Percentiles rank a stretch among this genome's conserved stretches.
phyloP scores from a whole-genome alignment of 1,140 invertebrate genomes.

The Glomeris maerens region DNA sequence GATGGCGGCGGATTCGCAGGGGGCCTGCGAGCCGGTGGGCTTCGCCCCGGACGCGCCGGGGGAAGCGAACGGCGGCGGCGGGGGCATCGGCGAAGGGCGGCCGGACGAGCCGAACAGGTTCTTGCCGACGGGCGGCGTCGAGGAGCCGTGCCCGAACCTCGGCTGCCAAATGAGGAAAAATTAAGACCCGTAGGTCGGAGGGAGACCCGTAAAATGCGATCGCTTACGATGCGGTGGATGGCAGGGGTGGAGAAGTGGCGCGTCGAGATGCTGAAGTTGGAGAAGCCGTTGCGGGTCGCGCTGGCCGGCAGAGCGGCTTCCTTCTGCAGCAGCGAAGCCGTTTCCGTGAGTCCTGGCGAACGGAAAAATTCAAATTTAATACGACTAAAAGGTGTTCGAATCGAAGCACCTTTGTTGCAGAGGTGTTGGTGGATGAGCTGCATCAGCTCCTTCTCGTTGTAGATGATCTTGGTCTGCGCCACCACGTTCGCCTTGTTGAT shows the following conservation, averaged over 20 bases:
- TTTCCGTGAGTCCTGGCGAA: conserved; percentile 36
- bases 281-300: conserved; percentile 1
- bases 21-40: neutral
- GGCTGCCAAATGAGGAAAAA: neutral
- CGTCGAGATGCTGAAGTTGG: neutral
- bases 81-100: too few relatives aligned
- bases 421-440: conserved; percentile 86
- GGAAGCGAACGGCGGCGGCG: too few relatives aligned
- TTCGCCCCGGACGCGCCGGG: neutral
- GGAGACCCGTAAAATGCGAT: neutral
- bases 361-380: neutral
- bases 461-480: conserved; percentile 85
- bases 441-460: conserved; percentile 80
- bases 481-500: conserved; percentile 87
- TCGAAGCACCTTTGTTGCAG: conserved; percentile 45
- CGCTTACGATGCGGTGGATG: neutral
- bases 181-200: neutral
- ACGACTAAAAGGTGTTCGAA: too few relatives aligned
- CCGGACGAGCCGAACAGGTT: neutral
- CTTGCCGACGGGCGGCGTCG: neutral
- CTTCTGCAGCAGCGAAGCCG: conserved; percentile 53
- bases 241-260: conserved; percentile 4
- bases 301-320: conserved; percentile 51
- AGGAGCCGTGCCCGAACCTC: neutral
- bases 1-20: neutral